Percentiles rank a stretch among this genome's conserved stretches.
Evolutionary conservation across 2,113 vertebrate genomes (phyloP).

Genomic region (Ophthalmolycus amberensis): DNA sequence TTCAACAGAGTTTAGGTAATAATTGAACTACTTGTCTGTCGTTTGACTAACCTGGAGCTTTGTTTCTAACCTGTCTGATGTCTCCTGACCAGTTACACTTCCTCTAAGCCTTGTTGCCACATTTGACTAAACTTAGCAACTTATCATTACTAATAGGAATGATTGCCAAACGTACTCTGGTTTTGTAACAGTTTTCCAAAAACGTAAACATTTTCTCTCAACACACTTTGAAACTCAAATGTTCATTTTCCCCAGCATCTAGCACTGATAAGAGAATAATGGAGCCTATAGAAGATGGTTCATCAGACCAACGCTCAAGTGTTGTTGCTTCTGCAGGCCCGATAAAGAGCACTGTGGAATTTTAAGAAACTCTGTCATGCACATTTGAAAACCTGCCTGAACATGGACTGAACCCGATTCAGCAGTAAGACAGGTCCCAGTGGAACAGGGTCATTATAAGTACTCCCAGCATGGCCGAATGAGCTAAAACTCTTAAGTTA

Average conservation of each 20-base stretch:
- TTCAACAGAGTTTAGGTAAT: neutral
- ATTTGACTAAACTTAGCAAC: neutral
- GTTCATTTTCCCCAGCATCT: neutral
- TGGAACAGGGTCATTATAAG: constrained; percentile 10
- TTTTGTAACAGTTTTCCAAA: neutral
- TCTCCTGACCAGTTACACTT: neutral
- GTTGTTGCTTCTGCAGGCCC: neutral
- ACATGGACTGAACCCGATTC: neutral
- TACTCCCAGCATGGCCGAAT: neutral
- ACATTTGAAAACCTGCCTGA: neutral
- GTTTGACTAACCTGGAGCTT: neutral
- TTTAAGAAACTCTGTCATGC: neutral
- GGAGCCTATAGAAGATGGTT: neutral
- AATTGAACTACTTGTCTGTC: neutral
- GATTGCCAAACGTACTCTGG: neutral
- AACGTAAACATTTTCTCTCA: neutral
- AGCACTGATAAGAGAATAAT: neutral
- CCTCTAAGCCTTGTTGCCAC: neutral
- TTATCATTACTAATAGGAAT: neutral
- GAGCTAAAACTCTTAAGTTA: neutral
- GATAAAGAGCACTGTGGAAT: neutral
- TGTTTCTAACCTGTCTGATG: neutral
- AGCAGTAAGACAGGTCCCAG: neutral
- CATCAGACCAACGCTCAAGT: neutral
- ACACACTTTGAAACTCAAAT: neutral